phyloP scores from a whole-genome alignment of 2,888 invertebrate species.

The Linnaemya vulpina region DNA sequence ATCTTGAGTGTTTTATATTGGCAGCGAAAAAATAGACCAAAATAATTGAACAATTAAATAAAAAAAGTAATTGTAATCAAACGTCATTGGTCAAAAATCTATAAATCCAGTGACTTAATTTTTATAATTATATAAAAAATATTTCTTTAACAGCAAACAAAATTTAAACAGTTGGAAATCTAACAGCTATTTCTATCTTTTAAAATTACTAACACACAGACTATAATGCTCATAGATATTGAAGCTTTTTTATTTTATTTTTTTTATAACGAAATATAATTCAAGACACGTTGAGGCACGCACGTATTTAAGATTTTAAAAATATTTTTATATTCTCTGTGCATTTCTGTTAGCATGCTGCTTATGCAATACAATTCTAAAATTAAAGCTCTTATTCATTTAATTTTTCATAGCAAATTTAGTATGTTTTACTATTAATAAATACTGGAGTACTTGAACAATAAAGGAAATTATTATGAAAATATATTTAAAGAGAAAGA shows the following conservation, averaged over 20 bases:
- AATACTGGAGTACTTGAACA: background rate
- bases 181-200: background rate
- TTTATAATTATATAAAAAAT: background rate
- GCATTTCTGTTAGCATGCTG: conserved; percentile 41
- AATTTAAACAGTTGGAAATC: background rate
- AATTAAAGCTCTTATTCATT: conserved; percentile 12
- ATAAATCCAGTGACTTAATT: background rate
- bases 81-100: conserved; percentile 49
- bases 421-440: conserved; percentile 13
- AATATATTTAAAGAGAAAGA: background rate
- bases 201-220: background rate
- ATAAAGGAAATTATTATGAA: conserved; percentile 8
- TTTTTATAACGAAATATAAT: conserved; percentile 6
- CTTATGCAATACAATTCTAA: conserved; percentile 26
- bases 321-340: conserved; percentile 3
- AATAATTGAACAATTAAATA: conserved; percentile 1
- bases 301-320: conserved; percentile 30
- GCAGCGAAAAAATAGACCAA: background rate
- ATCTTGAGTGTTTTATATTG: conserved; percentile 17
- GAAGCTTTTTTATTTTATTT: background rate
- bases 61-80: conserved; percentile 53
- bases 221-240: background rate
- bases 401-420: conserved; percentile 8
- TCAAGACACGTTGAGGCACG: conserved; percentile 34
- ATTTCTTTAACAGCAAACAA: background rate